phyloP scores from a whole-genome alignment of 37 sponge, comb jelly and placozoan species.

The Cliona cf. orientalis region DNA sequence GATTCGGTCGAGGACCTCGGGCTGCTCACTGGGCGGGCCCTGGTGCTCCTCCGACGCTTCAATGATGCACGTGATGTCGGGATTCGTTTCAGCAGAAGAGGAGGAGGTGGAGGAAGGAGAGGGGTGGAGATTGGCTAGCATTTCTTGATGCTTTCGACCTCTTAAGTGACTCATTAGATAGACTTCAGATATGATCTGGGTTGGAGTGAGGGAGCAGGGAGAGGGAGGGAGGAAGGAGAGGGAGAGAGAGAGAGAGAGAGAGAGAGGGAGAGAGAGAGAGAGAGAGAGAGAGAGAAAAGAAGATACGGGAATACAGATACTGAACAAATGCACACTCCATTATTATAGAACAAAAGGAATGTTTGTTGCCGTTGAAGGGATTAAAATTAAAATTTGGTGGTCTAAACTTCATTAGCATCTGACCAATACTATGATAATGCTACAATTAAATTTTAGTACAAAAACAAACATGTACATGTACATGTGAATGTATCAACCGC shows the following conservation, averaged over 20 bases:
- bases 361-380: no score
- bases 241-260: neutral
- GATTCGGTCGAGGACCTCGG: slow-evolving; percentile 45
- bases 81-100: neutral
- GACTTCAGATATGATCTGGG: slow-evolving; percentile 79
- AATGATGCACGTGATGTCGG: slow-evolving; percentile 43
- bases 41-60: slow-evolving; percentile 54
- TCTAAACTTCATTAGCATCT: no score
- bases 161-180: slow-evolving; percentile 78
- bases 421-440: no score
- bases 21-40: neutral
- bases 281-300: no score
- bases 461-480: no score
- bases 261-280: no score
- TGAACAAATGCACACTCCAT: neutral
- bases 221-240: neutral
- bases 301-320: neutral
- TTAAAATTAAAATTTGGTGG: no score
- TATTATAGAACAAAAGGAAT: no score
- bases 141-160: slow-evolving; percentile 71
- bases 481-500: no score
- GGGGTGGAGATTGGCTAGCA: slow-evolving; percentile 35
- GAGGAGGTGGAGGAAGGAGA: neutral
- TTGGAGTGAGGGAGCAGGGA: neutral
- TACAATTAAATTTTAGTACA: no score